These are phyloP conservation scores for Aporophyla lueneburgensis DNA, from an alignment of 2,888 invertebrate genomes.

Conservation along the genomic window DNA sequence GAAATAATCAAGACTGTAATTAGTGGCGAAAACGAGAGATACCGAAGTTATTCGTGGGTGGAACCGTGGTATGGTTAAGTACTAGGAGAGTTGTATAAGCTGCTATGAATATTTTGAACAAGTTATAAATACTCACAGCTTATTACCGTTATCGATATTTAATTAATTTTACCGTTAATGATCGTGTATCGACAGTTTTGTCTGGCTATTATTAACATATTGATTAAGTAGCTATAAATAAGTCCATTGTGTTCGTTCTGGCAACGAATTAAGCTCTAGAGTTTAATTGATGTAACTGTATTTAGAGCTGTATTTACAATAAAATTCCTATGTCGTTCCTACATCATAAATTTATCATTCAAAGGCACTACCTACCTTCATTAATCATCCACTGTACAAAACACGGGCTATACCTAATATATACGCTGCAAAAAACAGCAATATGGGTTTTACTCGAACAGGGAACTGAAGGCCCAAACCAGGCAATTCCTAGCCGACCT, in stretches of 20 bases:
- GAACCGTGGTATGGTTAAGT: background rate
- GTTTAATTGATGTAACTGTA: background rate
- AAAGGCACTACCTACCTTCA: background rate
- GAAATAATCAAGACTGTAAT: background rate
- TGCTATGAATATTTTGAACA: background rate
- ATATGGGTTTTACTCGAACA: constrained; percentile 16
- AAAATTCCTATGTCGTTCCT: background rate
- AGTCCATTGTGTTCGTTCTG: background rate
- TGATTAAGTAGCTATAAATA: constrained; percentile 12
- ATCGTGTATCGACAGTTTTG: background rate
- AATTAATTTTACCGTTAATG: constrained; percentile 1
- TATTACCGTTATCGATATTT: background rate
- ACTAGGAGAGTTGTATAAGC: background rate
- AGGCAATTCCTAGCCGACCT: constrained; percentile 1
- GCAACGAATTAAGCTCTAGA: background rate
- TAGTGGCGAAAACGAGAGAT: too few relatives aligned
- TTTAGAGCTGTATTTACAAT: background rate
- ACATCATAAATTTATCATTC: background rate
- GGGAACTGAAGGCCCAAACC: constrained; percentile 1
- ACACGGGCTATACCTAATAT: background rate
- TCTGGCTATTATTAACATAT: background rate
- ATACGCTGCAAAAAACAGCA: constrained; percentile 5
- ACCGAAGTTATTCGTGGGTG: background rate
- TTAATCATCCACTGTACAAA: background rate
- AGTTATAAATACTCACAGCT: background rate